Conservation (phyloP, 2,888 invertebrate genomes). For the Andrena bicolor region DNA sequence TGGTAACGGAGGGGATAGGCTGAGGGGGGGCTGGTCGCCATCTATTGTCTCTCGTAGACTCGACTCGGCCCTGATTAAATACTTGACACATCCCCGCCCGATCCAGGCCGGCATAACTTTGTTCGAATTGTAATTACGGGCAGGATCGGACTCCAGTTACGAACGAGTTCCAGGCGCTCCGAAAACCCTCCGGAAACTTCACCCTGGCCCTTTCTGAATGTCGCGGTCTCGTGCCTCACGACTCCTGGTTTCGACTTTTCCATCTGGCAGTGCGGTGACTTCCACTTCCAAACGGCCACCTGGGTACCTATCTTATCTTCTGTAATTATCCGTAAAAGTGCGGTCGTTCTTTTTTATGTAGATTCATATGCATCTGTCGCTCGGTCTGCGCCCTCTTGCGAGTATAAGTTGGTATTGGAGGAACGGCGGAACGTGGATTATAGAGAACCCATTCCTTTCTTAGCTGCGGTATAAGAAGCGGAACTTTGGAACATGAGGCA, state of each 20-base stretch:
- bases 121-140: constrained; percentile 84
- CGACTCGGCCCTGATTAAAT: constrained; percentile 83
- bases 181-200: constrained; percentile 64
- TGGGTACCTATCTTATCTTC: constrained; percentile 8
- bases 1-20: constrained; percentile 57
- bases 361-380: neutral
- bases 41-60: constrained; percentile 83
- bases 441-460: no score
- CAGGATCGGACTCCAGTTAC: constrained; percentile 77
- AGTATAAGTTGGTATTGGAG: neutral
- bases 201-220: constrained; percentile 58
- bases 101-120: constrained; percentile 81
- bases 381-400: neutral
- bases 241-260: constrained; percentile 35
- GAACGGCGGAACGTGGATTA: no score
- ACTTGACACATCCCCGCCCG: constrained; percentile 83
- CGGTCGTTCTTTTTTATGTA: neutral
- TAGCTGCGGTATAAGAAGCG: no score
- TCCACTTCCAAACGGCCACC: constrained; percentile 22
- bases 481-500: no score
- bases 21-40: constrained; percentile 69
- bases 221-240: constrained; percentile 52
- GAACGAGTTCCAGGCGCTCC: constrained; percentile 71
- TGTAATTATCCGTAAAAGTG: constrained; percentile 20
- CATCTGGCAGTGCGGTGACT: constrained; percentile 14